Percentiles rank a stretch among this genome's conserved stretches.
Evolutionary conservation across 2,888 invertebrate species (phyloP).

Genomic region (Trachelus stipa): DNA sequence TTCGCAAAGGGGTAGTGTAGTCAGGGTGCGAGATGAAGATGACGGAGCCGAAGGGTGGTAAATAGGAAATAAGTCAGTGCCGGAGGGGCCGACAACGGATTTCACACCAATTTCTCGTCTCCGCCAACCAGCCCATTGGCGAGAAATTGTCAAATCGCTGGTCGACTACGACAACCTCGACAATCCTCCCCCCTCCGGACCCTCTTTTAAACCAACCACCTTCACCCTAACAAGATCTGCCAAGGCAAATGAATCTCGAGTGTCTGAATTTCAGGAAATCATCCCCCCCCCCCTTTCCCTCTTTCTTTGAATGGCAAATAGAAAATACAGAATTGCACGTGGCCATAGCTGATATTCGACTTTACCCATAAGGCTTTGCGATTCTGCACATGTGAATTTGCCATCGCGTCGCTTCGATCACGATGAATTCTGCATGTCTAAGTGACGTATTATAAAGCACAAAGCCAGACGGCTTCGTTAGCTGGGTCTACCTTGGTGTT

Average conservation of each 20-base stretch:
- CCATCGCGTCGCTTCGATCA: too few species aligned
- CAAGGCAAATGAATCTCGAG: constrained; percentile 32
- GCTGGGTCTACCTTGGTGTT: neutral
- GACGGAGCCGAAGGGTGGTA: constrained; percentile 29
- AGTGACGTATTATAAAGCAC: neutral
- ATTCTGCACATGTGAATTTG: neutral
- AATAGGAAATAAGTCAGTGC: constrained; percentile 66
- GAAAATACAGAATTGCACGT: neutral
- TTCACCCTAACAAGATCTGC: constrained; percentile 37
- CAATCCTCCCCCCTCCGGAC: constrained; percentile 18
- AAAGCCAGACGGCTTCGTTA: neutral
- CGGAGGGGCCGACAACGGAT: constrained; percentile 59
- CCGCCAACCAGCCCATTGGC: constrained; percentile 56
- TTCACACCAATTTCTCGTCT: constrained; percentile 63
- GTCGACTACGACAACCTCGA: constrained; percentile 30
- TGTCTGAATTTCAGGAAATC: neutral
- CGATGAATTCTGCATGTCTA: neutral
- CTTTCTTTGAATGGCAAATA: neutral
- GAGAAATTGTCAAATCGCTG: constrained; percentile 64
- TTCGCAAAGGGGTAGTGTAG: neutral
- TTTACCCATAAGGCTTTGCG: neutral
- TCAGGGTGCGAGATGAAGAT: neutral
- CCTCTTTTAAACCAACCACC: neutral
- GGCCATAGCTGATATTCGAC: neutral
- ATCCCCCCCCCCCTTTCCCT: too few species aligned